A percentile compares a stretch with the other conserved stretches of the same genome.
These are phyloP conservation scores for Muscidifurax raptorellus DNA, from an alignment of 1,140 invertebrate species.

Conservation along the genomic window DNA sequence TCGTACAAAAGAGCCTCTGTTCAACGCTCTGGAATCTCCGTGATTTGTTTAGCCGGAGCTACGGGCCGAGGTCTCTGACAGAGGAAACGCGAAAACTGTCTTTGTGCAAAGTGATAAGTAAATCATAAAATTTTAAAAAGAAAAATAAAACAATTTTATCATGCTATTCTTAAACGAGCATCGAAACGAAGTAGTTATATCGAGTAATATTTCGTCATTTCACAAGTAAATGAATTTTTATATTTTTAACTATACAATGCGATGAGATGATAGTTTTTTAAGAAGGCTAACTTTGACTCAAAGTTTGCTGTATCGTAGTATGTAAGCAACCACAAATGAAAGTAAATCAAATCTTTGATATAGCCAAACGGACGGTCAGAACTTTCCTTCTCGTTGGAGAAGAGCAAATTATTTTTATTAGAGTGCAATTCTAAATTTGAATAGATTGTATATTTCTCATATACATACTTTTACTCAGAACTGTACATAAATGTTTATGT, in stretches of 20 bases:
- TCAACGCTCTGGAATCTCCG: not conserved
- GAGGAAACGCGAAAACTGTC: not conserved
- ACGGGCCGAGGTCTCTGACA: not conserved
- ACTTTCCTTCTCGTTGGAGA: slow-evolving; percentile 1
- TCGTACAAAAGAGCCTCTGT: not conserved
- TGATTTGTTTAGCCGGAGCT: not conserved
- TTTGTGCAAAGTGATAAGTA: slow-evolving; percentile 42
- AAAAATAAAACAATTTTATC: slow-evolving; percentile 25
- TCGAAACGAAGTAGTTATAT: slow-evolving; percentile 49
- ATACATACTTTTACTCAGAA: slow-evolving; percentile 21
- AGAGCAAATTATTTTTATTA: not conserved
- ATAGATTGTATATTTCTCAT: slow-evolving; percentile 42
- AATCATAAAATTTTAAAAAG: slow-evolving; percentile 16
- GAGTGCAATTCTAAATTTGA: slow-evolving; percentile 40
- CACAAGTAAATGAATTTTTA: slow-evolving; percentile 57
- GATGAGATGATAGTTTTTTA: slow-evolving; percentile 54
- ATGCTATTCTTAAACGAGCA: slow-evolving; percentile 35
- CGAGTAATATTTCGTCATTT: slow-evolving; percentile 48
- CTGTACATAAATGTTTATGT: not conserved
- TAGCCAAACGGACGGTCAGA: slow-evolving; percentile 17
- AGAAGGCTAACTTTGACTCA: slow-evolving; percentile 48
- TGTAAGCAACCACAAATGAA: slow-evolving; percentile 49
- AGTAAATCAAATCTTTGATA: slow-evolving; percentile 42
- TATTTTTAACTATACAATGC: slow-evolving; percentile 57
- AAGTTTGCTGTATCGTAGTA: slow-evolving; percentile 38